Evolutionary conservation across 2,888 invertebrate genomes (phyloP).

Genomic region (Smittia aterrima): DNA sequence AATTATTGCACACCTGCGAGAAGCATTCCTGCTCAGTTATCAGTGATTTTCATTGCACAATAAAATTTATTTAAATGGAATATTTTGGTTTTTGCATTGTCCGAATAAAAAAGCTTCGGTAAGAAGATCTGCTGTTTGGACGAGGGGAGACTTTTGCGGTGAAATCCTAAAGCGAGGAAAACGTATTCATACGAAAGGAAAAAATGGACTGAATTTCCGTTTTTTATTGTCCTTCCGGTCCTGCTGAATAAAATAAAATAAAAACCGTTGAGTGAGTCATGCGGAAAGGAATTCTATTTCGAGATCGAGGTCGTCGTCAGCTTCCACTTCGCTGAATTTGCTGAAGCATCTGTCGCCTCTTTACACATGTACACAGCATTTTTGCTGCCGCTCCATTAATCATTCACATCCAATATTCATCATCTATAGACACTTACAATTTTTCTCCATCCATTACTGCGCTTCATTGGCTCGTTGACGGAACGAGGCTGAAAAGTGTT

Average conservation of each 20-base stretch:
- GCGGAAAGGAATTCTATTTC: background rate
- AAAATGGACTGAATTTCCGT: background rate
- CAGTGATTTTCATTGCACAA: slow-evolving; percentile 19
- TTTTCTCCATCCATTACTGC: background rate
- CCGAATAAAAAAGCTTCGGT: too few relatives aligned
- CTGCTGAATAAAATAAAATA: background rate
- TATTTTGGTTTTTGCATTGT: too few relatives aligned
- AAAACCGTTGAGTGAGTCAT: background rate
- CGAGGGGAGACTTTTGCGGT: background rate
- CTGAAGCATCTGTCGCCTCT: slow-evolving; percentile 4
- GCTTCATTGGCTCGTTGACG: background rate
- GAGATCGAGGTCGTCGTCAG: background rate
- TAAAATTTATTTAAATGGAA: slow-evolving; percentile 11
- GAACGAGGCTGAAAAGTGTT: too few relatives aligned
- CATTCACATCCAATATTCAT: slow-evolving; percentile 35
- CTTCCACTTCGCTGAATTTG: background rate
- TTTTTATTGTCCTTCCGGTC: background rate
- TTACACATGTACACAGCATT: background rate
- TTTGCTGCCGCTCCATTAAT: slow-evolving; percentile 21
- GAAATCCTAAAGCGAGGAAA: background rate
- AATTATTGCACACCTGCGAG: slow-evolving; percentile 34
- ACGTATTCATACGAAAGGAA: background rate
- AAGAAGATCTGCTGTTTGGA: background rate
- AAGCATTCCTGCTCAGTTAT: background rate
- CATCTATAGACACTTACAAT: background rate